Conservation (phyloP, 2,888 invertebrate species). For the Trissoscelio sp. region DNA sequence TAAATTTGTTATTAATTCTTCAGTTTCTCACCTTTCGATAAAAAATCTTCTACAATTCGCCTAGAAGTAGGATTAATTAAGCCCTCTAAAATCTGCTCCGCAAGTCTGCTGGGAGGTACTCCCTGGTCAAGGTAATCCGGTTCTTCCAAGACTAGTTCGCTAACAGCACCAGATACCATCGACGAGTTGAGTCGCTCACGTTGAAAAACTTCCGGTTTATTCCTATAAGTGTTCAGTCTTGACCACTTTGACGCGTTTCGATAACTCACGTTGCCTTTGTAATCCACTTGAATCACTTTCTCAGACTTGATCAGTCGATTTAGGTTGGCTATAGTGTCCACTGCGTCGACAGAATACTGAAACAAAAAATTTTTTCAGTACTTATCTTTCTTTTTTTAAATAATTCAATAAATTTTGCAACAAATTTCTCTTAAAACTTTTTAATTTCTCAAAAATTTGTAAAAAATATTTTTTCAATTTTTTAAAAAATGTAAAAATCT, state of each 20-base stretch:
- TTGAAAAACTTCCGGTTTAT: constrained; percentile 84
- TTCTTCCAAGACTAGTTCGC: constrained; percentile 89
- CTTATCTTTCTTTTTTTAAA: not conserved
- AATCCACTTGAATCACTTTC: constrained; percentile 92
- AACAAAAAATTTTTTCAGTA: constrained; percentile 16
- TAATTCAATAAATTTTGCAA: not conserved
- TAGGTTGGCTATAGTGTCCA: constrained; percentile 89
- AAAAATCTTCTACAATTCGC: constrained; percentile 86
- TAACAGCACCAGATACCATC: constrained; percentile 88
- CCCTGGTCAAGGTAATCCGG: constrained; percentile 89
- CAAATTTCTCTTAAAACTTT: too few relatives aligned
- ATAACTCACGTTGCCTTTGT: constrained; percentile 94
- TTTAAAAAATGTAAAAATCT: too few relatives aligned
- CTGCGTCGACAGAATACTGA: constrained; percentile 87
- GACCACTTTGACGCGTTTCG: constrained; percentile 91
- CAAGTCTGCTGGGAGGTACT: constrained; percentile 88
- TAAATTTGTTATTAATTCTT: not conserved
- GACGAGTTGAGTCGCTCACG: constrained; percentile 83
- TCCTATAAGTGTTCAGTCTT: constrained; percentile 81
- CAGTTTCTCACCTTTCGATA: constrained; percentile 84
- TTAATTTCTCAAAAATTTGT: too few relatives aligned
- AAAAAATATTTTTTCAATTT: too few relatives aligned
- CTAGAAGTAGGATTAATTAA: constrained; percentile 87
- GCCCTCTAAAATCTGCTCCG: constrained; percentile 85
- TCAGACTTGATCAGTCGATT: constrained; percentile 90